Conservation (phyloP, 2,797 vertebrate genomes). For the Syngnathus rostellatus region DNA sequence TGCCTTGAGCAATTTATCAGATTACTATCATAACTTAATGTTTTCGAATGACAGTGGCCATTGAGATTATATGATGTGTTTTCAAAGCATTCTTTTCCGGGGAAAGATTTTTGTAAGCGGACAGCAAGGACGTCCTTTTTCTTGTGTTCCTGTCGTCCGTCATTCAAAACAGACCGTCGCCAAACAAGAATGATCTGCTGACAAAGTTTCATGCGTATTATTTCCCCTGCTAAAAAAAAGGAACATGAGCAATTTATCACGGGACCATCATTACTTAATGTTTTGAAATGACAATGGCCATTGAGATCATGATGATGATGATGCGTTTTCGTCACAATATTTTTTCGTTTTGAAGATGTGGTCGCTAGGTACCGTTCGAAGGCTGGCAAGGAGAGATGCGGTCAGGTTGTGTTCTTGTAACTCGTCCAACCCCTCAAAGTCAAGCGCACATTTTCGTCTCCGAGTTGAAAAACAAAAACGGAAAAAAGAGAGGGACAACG, state of each 20-base stretch:
- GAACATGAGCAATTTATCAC: background rate
- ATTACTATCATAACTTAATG: too few species aligned
- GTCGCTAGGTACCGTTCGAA: slow-evolving; percentile 29
- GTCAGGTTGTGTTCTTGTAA: slow-evolving; percentile 33
- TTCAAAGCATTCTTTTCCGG: background rate
- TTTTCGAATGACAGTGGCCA: background rate
- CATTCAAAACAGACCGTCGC: slow-evolving; percentile 6
- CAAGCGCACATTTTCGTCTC: slow-evolving; percentile 18
- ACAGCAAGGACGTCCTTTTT: slow-evolving; percentile 11
- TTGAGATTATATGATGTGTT: background rate
- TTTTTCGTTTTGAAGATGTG: slow-evolving; percentile 53
- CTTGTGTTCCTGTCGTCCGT: slow-evolving; percentile 36
- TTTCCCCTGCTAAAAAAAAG: background rate
- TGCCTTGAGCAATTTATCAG: too few species aligned
- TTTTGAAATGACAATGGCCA: background rate
- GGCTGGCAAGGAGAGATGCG: slow-evolving; percentile 22
- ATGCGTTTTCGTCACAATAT: background rate
- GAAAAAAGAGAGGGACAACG: slow-evolving; percentile 46
- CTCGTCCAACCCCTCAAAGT: slow-evolving; percentile 9
- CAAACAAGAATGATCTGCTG: slow-evolving; percentile 1
- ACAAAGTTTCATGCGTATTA: background rate
- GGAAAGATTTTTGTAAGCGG: slow-evolving; percentile 51
- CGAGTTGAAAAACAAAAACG: slow-evolving; percentile 61
- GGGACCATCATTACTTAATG: too few species aligned
- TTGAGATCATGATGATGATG: background rate